Base-by-base conservation (phyloP, 2,888 invertebrate species). In the Drosophila affinis region DNA sequence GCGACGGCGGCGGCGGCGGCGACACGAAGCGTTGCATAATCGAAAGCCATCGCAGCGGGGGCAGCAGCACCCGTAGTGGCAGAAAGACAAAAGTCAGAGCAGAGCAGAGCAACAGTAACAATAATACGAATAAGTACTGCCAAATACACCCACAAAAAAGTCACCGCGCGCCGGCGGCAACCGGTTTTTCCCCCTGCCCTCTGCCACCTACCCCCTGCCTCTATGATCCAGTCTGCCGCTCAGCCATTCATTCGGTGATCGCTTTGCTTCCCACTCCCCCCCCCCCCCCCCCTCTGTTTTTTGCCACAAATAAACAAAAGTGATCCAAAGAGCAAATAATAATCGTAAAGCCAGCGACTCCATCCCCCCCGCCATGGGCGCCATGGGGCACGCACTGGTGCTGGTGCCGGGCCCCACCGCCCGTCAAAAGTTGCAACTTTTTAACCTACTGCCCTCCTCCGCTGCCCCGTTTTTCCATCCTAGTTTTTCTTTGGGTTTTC, bases 11-110 rank as follows among this genome's bases (percentile, higher is more conserved):
- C 48, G 72, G 68, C 53, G 46, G 34, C 17, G 34, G 70, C 54
- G 69, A 75, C 82, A 83, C 82, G 80, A 85, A 69, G 63, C 68
- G 78, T 83, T 83, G 86, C 82, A 83, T 83, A 83, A 83, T 80
- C 83, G 56, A 67, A 61, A 64, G 49, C 64, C 21, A 56, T 65
- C 29, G 56, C 55, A 60, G 68, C 21, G 47, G 17, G 47, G 47
- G 17, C 12, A 17, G 47, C 17, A 17, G 21, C 47, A 18, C 47
- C 18, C 47, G 39, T 3, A 39, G 39, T 39, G 39, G 14, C 39
- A 39, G 14, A 39, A 39, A 68, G 65, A 65, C 65, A 68, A 68
- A 64, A 68, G 67, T 52, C 65, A 65, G 56, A 65, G 27, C 27
- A 27, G 24, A 27, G 24, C 64, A 65, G 56, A 65, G 56, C 72